Conservation (phyloP, 1,140 invertebrate species). For the Saccostrea glomerata region DNA sequence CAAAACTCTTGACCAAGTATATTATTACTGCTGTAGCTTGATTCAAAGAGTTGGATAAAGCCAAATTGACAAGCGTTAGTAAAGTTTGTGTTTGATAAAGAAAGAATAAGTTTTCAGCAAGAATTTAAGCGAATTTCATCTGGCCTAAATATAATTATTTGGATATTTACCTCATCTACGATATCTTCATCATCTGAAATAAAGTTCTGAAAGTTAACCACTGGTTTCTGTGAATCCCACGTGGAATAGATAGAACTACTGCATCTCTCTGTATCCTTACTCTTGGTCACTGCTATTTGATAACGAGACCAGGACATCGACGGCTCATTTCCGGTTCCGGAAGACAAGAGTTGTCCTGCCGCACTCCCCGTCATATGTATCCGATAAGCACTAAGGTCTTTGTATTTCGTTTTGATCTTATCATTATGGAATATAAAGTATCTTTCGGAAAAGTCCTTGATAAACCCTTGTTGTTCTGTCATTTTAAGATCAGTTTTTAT, state of each 20-base stretch:
- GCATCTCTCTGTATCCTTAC: conserved; percentile 65
- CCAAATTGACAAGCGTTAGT: too few relatives aligned
- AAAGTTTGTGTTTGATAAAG: too few relatives aligned
- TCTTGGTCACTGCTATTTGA: conserved; percentile 64
- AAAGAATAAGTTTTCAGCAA: too few relatives aligned
- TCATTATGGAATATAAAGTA: conserved; percentile 62
- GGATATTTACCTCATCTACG: conserved; percentile 61
- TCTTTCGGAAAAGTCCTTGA: conserved; percentile 48
- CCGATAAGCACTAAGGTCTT: conserved; percentile 54
- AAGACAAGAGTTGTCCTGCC: conserved; percentile 42
- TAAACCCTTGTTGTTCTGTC: conserved; percentile 58
- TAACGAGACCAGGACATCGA: conserved; percentile 62
- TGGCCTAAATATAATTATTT: too few relatives aligned
- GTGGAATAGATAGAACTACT: conserved; percentile 69
- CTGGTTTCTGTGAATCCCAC: conserved; percentile 66
- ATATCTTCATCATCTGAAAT: conserved; percentile 68
- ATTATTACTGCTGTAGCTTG: too few relatives aligned
- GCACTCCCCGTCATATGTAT: conserved; percentile 45
- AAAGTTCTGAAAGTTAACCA: conserved; percentile 68
- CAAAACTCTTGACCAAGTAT: too few relatives aligned
- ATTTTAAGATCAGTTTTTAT: conserved; percentile 55
- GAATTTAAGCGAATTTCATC: too few relatives aligned
- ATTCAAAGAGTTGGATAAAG: too few relatives aligned
- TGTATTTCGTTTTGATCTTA: conserved; percentile 50
- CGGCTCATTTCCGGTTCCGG: conserved; percentile 47